phyloP scores from a whole-genome alignment of 2,113 vertebrate species.

The Diadophis punctatus region DNA sequence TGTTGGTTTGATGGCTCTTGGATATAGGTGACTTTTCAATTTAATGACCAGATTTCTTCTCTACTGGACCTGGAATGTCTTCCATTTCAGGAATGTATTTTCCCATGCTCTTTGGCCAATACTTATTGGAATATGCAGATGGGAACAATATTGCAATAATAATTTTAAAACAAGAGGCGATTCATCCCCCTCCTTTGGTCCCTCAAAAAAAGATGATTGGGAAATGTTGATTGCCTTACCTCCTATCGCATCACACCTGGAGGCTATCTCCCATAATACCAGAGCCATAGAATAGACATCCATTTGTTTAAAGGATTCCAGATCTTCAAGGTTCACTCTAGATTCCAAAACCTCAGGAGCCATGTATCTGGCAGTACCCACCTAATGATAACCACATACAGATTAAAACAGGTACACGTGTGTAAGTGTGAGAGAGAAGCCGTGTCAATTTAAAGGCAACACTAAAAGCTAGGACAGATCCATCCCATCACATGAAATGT shows the following conservation, averaged over 20 bases:
- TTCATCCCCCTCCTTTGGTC: background rate
- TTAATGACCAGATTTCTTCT: background rate
- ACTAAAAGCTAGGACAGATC: background rate
- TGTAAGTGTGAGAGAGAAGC: background rate
- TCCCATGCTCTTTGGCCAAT: background rate
- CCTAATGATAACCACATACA: conserved; percentile 61
- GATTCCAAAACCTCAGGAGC: conserved; percentile 91
- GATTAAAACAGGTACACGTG: background rate
- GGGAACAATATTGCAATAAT: background rate
- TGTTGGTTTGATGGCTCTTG: background rate
- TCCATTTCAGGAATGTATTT: background rate
- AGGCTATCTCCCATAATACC: conserved; percentile 88
- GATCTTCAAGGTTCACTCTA: conserved; percentile 87
- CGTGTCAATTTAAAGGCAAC: background rate
- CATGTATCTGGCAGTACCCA: conserved; percentile 90
- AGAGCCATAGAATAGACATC: conserved; percentile 90
- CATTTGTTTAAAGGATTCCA: conserved; percentile 92
- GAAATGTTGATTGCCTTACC: conserved; percentile 49
- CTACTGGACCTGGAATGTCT: background rate
- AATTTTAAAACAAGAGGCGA: background rate
- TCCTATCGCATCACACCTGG: conserved; percentile 80
- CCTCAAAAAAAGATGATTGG: fast-evolving
- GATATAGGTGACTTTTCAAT: background rate
- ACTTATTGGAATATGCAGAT: background rate
- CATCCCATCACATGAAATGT: background rate